Conservation (phyloP, 2,797 vertebrate species). For the Zonotrichia albicollis region DNA sequence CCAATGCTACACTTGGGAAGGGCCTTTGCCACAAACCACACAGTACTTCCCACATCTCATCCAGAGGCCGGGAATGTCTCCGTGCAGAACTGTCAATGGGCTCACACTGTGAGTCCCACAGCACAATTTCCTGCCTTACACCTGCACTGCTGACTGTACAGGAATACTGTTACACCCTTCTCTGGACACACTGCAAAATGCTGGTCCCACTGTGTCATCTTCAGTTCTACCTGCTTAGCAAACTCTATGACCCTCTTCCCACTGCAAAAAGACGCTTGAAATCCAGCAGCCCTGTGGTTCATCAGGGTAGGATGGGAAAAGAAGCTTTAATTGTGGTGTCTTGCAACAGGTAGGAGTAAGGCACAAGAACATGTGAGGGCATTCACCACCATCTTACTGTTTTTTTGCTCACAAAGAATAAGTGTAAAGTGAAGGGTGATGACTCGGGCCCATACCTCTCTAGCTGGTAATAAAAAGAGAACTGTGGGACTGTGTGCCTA, state of each 20-base stretch:
- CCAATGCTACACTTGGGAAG: neutral
- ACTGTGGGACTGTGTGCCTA: neutral
- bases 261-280: neutral
- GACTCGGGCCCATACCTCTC: neutral
- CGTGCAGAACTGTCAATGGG: neutral
- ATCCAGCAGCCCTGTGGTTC: neutral
- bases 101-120: neutral
- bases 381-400: neutral
- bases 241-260: neutral
- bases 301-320: neutral
- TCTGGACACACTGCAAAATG: neutral
- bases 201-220: neutral
- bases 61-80: neutral
- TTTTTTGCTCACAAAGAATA: neutral
- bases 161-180: neutral
- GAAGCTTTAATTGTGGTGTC: neutral
- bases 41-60: neutral
- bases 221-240: neutral
- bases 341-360: neutral
- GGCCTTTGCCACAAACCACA: neutral
- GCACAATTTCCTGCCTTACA: neutral
- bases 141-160: neutral
- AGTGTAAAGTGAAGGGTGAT: neutral
- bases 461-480: neutral
- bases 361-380: fast-evolving